These are phyloP conservation scores for Bombus difficillimus DNA, from an alignment of 1,140 invertebrate species.

Conservation along the genomic window DNA sequence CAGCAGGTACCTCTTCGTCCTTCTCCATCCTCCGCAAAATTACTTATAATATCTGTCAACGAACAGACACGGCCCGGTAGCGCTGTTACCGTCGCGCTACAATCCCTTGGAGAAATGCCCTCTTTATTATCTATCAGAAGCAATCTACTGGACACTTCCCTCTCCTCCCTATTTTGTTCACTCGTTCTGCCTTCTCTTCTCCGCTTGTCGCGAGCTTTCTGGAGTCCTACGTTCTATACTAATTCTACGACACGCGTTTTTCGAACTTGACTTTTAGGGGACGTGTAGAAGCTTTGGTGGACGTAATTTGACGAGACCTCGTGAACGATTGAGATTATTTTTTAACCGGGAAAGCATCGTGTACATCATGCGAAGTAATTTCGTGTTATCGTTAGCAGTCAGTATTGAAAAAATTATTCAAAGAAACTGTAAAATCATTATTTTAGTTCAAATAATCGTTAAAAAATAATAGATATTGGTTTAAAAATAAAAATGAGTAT, in stretches of 20 bases:
- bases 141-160: slow-evolving; percentile 67
- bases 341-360: too few species aligned
- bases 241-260: slow-evolving; percentile 32
- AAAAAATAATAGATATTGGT: too few species aligned
- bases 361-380: too few species aligned
- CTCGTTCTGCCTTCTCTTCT: not conserved
- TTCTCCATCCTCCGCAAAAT: slow-evolving; percentile 62
- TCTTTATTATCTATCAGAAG: slow-evolving; percentile 77
- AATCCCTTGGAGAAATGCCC: slow-evolving; percentile 71
- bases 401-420: too few species aligned
- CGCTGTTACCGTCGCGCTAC: slow-evolving; percentile 53
- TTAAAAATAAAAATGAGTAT: too few species aligned
- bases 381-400: not conserved
- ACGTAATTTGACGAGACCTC: not conserved
- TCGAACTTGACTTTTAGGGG: not conserved
- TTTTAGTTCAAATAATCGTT: too few species aligned
- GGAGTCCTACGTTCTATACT: slow-evolving; percentile 34
- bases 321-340: too few species aligned
- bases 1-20: slow-evolving; percentile 32
- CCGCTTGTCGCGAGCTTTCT: not conserved
- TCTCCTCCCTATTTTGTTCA: slow-evolving; percentile 29
- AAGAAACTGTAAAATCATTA: too few species aligned
- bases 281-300: too few species aligned
- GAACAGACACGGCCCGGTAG: slow-evolving; percentile 59
- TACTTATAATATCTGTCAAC: slow-evolving; percentile 74